Base-by-base conservation (phyloP, 2,797 vertebrate genomes). In the Rhinatrema bivittatum region DNA sequence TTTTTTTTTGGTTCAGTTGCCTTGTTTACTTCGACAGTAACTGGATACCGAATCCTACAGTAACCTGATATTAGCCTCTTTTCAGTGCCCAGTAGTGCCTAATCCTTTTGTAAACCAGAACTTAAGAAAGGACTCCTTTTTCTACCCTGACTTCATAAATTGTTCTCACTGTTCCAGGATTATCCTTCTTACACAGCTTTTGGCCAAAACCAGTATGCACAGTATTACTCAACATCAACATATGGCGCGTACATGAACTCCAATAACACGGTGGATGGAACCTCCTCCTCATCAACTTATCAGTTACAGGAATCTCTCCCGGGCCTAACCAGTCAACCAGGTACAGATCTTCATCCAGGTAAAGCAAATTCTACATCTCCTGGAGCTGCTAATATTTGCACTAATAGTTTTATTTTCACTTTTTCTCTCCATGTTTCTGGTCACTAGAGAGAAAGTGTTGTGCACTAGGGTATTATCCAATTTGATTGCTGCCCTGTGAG, bases 131-230 rank as follows among this genome's bases (percentile, higher is more conserved):
- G n/a, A n/a, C n/a, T 49, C 15, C 49, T n/a, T 36, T 49, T 48
- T 26, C 40, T 26, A 31, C 41, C 36, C 47, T 29, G 41, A 35
- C 25, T 53, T 38, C 59, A 42, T 18, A 30, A 21, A 51, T 39
- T 53, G 39, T 30, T 33, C 62, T 62, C 80, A 22, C 59, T 56
- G 2, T 78, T 78, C 64, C 60, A 99, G 96, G 96, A 99, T 61
- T 99, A 98, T 67, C 88, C 93, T 25, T 91, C 93, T 53, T 99
- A 98, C 34, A 89, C 94, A 41, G 78, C 91, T 32, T 99, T 99
- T 75, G 91, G 94, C 87, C 96, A 99, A 93, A 97, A 97, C 81
- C 96, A 99, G 63, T 99, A 99, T 62, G 88, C 92, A 72, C 93
- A 96, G 83, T 99, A 99, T 93, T 99, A 99, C 74, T 90, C 95